A percentile compares a stretch with the other conserved stretches of the same genome.
These are phyloP conservation scores for Pao palembangensis DNA, from an alignment of 2,113 vertebrate species.

Conservation along the genomic window DNA sequence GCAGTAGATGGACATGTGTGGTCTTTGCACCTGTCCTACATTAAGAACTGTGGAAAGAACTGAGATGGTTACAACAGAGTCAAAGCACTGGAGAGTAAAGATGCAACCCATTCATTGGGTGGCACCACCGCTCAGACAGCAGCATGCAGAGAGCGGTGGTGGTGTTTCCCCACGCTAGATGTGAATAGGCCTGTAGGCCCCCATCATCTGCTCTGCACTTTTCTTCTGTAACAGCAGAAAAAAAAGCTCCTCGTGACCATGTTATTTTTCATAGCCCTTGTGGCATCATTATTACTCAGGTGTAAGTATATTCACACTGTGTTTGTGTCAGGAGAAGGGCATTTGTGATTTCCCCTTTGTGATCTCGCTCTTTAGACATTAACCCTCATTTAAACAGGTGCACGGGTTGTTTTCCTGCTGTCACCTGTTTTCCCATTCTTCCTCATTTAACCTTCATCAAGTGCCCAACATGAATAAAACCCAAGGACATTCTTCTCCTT, in stretches of 20 bases:
- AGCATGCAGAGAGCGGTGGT: too few species aligned
- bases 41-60: conserved; percentile 28
- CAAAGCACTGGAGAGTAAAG: conserved; percentile 3
- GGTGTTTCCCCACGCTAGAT: too few species aligned
- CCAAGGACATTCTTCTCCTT: background rate
- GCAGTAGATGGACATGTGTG: conserved; percentile 42
- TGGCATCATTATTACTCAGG: conserved; percentile 48
- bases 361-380: conserved; percentile 32
- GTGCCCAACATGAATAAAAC: conserved; percentile 5
- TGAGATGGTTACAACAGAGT: conserved; percentile 11
- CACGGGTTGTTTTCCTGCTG: conserved; percentile 44
- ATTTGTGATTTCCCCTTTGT: conserved; percentile 32
- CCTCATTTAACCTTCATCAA: conserved; percentile 31
- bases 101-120: background rate
- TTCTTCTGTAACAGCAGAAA: conserved; percentile 63
- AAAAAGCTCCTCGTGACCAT: conserved; percentile 51
- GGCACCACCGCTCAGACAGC: too few species aligned
- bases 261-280: conserved; percentile 39
- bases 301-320: conserved; percentile 1
- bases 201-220: conserved; percentile 32
- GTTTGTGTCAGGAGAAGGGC: conserved; percentile 7
- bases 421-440: conserved; percentile 10
- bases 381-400: conserved; percentile 51
- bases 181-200: conserved; percentile 18
- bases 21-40: conserved; percentile 50